These are phyloP conservation scores for Artibeus jamaicensis DNA, from an alignment of 2,797 vertebrate species.

Conservation along the genomic window DNA sequence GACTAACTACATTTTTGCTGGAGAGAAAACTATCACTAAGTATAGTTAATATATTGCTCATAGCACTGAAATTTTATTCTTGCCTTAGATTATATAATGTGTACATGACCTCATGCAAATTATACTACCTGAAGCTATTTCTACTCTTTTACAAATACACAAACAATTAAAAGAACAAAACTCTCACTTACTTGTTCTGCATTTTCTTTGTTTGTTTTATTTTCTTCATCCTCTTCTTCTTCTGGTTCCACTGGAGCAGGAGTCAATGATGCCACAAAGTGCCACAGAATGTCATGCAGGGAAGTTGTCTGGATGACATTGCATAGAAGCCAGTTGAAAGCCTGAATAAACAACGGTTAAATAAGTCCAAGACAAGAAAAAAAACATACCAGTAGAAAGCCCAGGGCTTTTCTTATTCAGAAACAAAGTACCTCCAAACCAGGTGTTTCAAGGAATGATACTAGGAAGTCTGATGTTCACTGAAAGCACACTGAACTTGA, in stretches of 20 bases:
- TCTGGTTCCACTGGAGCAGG: conserved; percentile 95
- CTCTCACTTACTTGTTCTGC: conserved; percentile 89
- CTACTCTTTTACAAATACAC: not conserved
- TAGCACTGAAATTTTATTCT: not conserved
- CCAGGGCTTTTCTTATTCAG: not conserved
- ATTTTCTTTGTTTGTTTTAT: conserved; percentile 95
- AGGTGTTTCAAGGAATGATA: conserved; percentile 24
- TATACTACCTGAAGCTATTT: not conserved
- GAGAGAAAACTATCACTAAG: not conserved
- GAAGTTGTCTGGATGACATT: conserved; percentile 99
- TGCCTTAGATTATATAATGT: not conserved
- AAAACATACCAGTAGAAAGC: not conserved
- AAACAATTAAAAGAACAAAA: not conserved
- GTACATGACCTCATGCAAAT: not conserved
- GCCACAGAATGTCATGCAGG: conserved; percentile 98
- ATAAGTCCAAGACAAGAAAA: not conserved
- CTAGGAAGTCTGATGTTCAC: not conserved
- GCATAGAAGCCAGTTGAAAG: conserved; percentile 99
- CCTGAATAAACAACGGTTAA: conserved; percentile 82
- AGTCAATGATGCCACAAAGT: conserved; percentile 98
- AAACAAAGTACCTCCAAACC: not conserved
- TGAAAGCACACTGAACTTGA: not conserved
- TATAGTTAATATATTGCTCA: not conserved
- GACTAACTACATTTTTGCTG: not conserved
- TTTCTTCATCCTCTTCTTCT: conserved; percentile 98